phyloP scores from a whole-genome alignment of 2,113 vertebrate species.

The Tupaia tana region DNA sequence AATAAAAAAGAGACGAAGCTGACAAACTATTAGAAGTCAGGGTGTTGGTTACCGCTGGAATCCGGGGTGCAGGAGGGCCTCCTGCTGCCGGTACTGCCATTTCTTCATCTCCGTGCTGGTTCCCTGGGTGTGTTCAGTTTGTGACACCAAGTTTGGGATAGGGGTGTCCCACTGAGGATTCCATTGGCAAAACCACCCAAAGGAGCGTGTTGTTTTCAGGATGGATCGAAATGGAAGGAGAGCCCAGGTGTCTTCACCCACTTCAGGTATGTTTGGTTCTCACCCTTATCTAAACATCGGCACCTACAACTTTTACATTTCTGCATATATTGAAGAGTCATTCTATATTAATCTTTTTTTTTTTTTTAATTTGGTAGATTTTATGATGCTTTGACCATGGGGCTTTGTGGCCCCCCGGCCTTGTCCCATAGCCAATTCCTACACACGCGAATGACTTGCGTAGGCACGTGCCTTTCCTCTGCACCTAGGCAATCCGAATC shows the following conservation, averaged over 20 bases:
- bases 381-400: not conserved
- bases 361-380: not conserved
- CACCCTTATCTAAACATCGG: not conserved
- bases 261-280: not conserved
- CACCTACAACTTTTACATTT: not conserved
- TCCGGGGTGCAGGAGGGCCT: no score
- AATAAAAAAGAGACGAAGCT: not conserved
- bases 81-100: accelerated
- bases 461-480: not conserved
- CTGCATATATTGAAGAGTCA: not conserved
- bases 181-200: not conserved
- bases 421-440: not conserved
- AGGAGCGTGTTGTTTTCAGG: not conserved
- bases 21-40: not conserved
- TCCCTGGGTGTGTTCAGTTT: not conserved
- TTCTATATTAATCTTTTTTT: not conserved
- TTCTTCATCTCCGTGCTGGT: not conserved
- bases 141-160: not conserved
- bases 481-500: not conserved
- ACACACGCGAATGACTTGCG: not conserved
- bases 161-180: not conserved
- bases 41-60: not conserved
- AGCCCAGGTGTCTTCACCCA: not conserved
- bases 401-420: not conserved
- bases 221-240: not conserved